phyloP scores from a whole-genome alignment of 1,140 invertebrate genomes.

The Doryteuthis pealeii region DNA sequence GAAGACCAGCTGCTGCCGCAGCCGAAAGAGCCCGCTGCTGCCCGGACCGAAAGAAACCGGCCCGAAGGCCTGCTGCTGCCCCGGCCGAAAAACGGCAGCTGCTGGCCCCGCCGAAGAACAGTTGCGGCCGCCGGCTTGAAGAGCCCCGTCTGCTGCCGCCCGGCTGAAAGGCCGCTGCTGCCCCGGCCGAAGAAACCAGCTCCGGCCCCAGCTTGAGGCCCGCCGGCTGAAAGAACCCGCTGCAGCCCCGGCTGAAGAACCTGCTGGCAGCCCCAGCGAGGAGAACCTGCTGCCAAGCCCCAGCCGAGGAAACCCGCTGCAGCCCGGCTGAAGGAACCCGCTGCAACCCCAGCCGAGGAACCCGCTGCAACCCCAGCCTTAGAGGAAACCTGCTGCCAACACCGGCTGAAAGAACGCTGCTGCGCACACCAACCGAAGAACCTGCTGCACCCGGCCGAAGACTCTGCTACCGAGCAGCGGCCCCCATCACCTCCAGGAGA shows the following conservation, averaged over 20 bases:
- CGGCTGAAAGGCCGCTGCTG: not conserved
- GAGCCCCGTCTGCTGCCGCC: no score
- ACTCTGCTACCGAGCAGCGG: no score
- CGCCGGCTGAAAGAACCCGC: not conserved
- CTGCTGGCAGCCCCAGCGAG: not conserved
- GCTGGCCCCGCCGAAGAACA: not conserved
- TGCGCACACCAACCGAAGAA: slow-evolving; percentile 7
- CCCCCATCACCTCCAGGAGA: no score
- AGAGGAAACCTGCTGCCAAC: not conserved
- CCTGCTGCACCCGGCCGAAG: no score
- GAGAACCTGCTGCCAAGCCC: not conserved
- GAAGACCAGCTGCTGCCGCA: not conserved
- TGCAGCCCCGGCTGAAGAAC: not conserved
- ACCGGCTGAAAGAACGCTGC: slow-evolving; percentile 4
- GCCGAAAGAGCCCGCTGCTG: not conserved
- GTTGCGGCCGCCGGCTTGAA: no score
- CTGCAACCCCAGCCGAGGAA: not conserved
- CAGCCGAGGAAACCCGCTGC: no score
- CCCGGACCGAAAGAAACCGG: not conserved
- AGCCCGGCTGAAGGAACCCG: no score
- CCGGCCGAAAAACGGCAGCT: not conserved
- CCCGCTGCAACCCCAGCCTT: not conserved
- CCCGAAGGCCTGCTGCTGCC: no score
- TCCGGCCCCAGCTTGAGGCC: not conserved
- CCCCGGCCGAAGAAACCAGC: not conserved